Conservation (phyloP, 2,113 vertebrate genomes). For the Suricata suricatta region DNA sequence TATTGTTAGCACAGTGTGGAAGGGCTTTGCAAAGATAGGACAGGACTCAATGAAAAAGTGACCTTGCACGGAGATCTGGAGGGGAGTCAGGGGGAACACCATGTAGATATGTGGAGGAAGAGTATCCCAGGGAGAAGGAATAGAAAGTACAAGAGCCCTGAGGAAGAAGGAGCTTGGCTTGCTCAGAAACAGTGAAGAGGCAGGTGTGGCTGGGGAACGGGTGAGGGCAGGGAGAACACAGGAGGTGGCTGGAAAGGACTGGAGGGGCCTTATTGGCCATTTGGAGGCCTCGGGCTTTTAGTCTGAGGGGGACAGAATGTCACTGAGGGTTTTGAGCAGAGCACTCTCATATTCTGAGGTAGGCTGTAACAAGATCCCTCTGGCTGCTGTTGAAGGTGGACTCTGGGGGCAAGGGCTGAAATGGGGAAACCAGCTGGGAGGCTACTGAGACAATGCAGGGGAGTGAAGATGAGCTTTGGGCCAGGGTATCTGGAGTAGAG, state of each 20-base stretch:
- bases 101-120: neutral
- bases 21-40: neutral
- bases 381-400: neutral
- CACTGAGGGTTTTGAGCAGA: neutral
- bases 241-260: neutral
- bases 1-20: neutral
- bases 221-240: neutral
- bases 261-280: neutral
- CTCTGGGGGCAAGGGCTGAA: neutral
- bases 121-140: neutral
- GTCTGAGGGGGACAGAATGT: no score
- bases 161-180: neutral
- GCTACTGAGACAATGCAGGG: neutral
- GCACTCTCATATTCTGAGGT: neutral
- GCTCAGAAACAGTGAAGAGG: neutral
- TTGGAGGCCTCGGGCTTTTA: neutral
- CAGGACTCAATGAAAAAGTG: neutral
- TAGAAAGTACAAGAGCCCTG: neutral
- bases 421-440: neutral
- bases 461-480: neutral
- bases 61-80: neutral
- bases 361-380: neutral
- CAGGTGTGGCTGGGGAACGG: neutral
- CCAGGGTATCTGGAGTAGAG: neutral
- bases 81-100: accelerated